Conservation (phyloP, 1,140 invertebrate species). For the Eumaeus atala region DNA sequence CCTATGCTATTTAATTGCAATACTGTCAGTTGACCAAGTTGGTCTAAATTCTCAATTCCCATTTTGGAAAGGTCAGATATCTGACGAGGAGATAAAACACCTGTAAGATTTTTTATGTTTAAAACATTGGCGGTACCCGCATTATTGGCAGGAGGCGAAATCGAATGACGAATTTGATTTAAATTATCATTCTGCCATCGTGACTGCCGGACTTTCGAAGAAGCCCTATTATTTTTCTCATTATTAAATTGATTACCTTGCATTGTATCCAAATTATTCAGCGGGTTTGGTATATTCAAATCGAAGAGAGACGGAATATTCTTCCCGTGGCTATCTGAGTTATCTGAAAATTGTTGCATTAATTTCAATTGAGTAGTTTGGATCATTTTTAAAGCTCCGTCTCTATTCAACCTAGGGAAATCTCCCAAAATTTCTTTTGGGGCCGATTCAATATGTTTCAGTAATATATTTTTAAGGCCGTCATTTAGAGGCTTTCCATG, state of each 20-base stretch:
- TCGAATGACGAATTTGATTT: conserved; percentile 46
- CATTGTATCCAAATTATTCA: conserved; percentile 39
- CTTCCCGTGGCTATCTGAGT: conserved; percentile 49
- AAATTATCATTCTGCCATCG: conserved; percentile 74
- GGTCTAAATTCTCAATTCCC: conserved; percentile 76
- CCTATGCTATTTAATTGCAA: conserved; percentile 76
- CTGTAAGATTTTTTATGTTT: conserved; percentile 74
- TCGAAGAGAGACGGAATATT: conserved; percentile 76
- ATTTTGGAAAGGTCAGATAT: conserved; percentile 75
- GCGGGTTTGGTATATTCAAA: conserved; percentile 72
- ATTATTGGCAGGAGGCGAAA: conserved; percentile 44
- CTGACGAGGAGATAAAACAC: conserved; percentile 73
- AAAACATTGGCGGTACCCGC: conserved; percentile 53
- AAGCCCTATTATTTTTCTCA: conserved; percentile 64
- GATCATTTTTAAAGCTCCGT: conserved; percentile 83
- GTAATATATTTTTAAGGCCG: conserved; percentile 79
- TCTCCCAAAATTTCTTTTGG: conserved; percentile 92
- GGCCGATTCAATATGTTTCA: conserved; percentile 91
- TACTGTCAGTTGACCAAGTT: conserved; percentile 75
- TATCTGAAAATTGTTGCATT: conserved; percentile 72
- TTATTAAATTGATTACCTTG: conserved; percentile 43
- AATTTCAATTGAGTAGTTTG: conserved; percentile 80
- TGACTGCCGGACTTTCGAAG: conserved; percentile 76
- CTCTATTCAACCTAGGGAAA: conserved; percentile 86
- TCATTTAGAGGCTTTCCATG: conserved; percentile 89